Base-by-base conservation (phyloP, 37 sponge, comb jelly and placozoan genomes). In the Theonella swinhoei region DNA sequence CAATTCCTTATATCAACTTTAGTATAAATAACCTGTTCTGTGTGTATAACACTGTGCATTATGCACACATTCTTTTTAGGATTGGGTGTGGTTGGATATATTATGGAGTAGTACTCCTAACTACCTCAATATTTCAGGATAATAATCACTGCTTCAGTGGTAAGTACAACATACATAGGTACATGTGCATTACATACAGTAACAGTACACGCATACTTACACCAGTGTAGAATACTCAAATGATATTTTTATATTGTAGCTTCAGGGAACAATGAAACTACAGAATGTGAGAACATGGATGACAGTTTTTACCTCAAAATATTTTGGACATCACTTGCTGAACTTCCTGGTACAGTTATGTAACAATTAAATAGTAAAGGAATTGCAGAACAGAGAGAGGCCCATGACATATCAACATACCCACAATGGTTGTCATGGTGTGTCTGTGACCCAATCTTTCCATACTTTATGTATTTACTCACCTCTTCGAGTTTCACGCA, bases 291-390 rank as follows among this genome's bases (percentile, higher is more conserved):
- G 29, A 31, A 24, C 0, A 70, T 93, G 47, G 74, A 36, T 20
- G 43, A 34, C 1, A 40, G 62, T 42, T 90, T 90, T 60, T 95
- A 95, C 43, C 3, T 83, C 24, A 74, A 84, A 20, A 85, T 95
- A 58, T 54, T 95, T 0, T 89, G 93, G 89, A 83, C 96, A 22
- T 36, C 92, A 71, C 78, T 66, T 33, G 96, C 96, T 41, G 96
- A 95, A 54, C 28, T 88, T 8, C 96, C 96, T n/a, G 92, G 92
- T 84, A 62, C 19, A 32, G 17, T 22, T 39, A 25, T 11, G n/a
- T n/a, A n/a, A n/a, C n/a, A n/a, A n/a, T n/a, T n/a, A n/a, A n/a
- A n/a, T n/a, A n/a, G n/a, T n/a, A n/a, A n/a, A n/a, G n/a, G n/a
- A n/a, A n/a, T n/a, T n/a, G n/a, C n/a, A n/a, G n/a, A n/a, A n/a